These are phyloP conservation scores for Poecilia latipinna DNA, from an alignment of 2,113 vertebrate species.

Conservation along the genomic window DNA sequence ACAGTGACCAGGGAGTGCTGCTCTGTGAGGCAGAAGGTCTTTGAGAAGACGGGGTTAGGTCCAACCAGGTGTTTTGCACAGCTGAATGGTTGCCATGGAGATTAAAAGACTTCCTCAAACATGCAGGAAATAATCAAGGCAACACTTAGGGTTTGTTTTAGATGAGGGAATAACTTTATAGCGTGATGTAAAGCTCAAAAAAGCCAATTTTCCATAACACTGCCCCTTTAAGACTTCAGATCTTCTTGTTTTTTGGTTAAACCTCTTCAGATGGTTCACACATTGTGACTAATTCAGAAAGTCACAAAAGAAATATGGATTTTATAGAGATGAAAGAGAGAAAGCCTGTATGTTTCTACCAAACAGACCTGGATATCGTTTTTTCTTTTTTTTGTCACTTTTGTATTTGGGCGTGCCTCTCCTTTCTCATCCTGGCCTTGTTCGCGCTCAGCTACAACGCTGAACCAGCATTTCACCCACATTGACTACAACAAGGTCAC, in stretches of 20 bases:
- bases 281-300: not conserved
- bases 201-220: no score
- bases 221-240: not conserved
- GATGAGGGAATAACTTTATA: no score
- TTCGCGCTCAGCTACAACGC: constrained; percentile 60
- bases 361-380: not conserved
- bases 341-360: not conserved
- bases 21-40: no score
- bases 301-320: not conserved
- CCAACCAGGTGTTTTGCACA: no score
- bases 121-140: no score
- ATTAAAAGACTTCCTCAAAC: no score
- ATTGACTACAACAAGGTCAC: constrained; percentile 55
- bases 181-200: no score
- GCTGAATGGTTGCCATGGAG: no score
- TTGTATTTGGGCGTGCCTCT: constrained; percentile 33
- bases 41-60: no score
- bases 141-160: no score
- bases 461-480: constrained; percentile 70
- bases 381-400: constrained; percentile 1
- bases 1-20: no score
- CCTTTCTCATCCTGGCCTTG: constrained; percentile 52
- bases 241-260: not conserved
- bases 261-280: no score
- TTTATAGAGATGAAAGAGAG: not conserved